A percentile compares a stretch with the other conserved stretches of the same genome.
Evolutionary conservation across 2,113 vertebrate genomes (phyloP).

Genomic region (Mellivora capensis): DNA sequence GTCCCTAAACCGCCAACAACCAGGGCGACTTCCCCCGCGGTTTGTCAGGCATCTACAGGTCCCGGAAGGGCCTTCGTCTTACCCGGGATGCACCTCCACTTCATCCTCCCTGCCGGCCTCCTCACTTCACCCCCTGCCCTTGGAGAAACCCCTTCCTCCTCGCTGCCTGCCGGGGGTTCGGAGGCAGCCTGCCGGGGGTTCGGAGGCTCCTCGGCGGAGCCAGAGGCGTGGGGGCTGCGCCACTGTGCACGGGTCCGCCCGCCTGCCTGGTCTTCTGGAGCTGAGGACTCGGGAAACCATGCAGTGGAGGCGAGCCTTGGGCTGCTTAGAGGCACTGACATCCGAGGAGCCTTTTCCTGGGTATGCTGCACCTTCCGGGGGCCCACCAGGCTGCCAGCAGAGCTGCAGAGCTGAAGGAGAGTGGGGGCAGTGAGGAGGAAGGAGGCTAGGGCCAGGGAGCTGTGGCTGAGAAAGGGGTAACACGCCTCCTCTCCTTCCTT

Average conservation of each 20-base stretch:
- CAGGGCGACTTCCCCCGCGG: conserved; percentile 62
- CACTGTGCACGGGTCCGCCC: conserved; percentile 14
- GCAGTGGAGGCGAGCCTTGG: conserved; percentile 55
- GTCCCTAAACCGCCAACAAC: conserved; percentile 76
- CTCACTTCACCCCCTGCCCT: not conserved
- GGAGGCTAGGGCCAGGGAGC: conserved; percentile 59
- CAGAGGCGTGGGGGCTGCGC: conserved; percentile 6
- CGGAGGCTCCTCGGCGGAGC: not conserved
- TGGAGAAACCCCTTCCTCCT: not conserved
- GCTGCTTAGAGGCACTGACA: conserved; percentile 75
- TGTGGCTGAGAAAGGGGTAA: conserved; percentile 62
- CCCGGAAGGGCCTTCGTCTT: conserved; percentile 65
- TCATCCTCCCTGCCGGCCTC: not conserved
- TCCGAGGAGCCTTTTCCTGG: conserved; percentile 72
- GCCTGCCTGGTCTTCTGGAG: conserved; percentile 34
- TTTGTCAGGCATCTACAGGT: conserved; percentile 68
- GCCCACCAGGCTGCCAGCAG: not conserved
- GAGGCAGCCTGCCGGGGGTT: conserved; percentile 23
- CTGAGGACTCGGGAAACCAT: conserved; percentile 68
- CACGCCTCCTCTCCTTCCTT: conserved; percentile 71
- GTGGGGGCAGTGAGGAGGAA: not conserved
- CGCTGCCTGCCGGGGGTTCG: conserved; percentile 13
- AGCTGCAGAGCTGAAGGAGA: not conserved
- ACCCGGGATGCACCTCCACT: conserved; percentile 66
- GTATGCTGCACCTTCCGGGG: conserved; percentile 59